A percentile compares a stretch with the other conserved stretches of the same genome.
Evolutionary conservation across 2,888 invertebrate genomes (phyloP).

Genomic region (Rhamnusium bicolor): DNA sequence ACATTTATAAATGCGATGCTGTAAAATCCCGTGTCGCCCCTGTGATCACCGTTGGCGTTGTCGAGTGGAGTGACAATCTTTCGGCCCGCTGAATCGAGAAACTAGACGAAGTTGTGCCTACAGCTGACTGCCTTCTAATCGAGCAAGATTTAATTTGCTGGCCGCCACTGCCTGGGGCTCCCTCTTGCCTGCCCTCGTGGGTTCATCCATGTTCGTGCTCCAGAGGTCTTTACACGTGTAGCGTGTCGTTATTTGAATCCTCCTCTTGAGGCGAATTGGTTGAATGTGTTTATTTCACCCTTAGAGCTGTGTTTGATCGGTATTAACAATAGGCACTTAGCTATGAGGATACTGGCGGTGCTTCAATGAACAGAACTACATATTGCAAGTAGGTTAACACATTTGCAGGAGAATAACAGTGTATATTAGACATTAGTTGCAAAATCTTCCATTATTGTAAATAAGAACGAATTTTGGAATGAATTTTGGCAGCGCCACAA

Average conservation of each 20-base stretch:
- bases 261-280: constrained; percentile 5
- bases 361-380: background rate
- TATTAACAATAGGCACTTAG: background rate
- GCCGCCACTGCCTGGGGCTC: constrained; percentile 14
- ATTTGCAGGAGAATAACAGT: no score
- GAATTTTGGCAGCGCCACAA: no score
- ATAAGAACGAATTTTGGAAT: no score
- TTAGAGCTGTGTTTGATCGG: constrained; percentile 7
- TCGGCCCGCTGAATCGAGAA: constrained; percentile 65
- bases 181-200: background rate
- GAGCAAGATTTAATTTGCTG: constrained; percentile 66
- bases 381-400: no score
- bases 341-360: background rate
- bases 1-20: constrained; percentile 18
- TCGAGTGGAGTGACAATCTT: constrained; percentile 61
- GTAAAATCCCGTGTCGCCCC: constrained; percentile 25
- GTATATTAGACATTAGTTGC: no score
- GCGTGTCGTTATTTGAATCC: constrained; percentile 22
- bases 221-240: constrained; percentile 21
- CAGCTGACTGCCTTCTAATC: constrained; percentile 65
- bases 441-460: no score
- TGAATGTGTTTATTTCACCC: background rate
- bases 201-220: constrained; percentile 22
- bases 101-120: constrained; percentile 60
- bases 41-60: constrained; percentile 41